Percentiles rank a stretch among this genome's conserved stretches.
These are phyloP conservation scores for Aphis craccivora DNA, from an alignment of 1,140 invertebrate genomes.

Conservation along the genomic window DNA sequence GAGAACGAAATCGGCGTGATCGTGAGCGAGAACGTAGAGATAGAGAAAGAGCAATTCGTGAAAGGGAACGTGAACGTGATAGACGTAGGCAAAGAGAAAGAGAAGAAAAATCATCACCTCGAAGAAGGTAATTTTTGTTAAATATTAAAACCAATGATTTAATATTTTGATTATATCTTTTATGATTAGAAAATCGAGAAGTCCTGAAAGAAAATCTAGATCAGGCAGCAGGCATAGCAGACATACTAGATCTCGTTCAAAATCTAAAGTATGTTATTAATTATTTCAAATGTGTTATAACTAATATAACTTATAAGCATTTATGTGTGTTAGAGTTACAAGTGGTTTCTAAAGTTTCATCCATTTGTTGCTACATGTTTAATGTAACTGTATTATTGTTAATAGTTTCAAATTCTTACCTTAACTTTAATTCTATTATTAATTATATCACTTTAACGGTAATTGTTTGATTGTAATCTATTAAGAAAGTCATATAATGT, in stretches of 20 bases:
- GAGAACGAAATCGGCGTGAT: constrained; percentile 66
- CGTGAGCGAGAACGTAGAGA: constrained; percentile 65
- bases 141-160: not conserved
- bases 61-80: constrained; percentile 60
- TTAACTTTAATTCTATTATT: not conserved
- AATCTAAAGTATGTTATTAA: constrained; percentile 40
- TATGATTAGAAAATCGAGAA: constrained; percentile 63
- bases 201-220: constrained; percentile 61
- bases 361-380: no score
- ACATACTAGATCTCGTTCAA: constrained; percentile 48
- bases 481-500: not conserved
- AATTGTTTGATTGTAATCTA: not conserved
- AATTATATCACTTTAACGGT: not conserved
- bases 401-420: no score
- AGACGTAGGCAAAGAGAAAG: constrained; percentile 59
- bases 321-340: no score
- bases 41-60: constrained; percentile 60
- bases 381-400: no score
- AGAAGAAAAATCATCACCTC: constrained; percentile 59
- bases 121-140: constrained; percentile 58
- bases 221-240: constrained; percentile 45
- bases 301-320: no score
- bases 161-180: not conserved
- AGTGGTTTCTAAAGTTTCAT: no score
- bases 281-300: no score